Conservation (phyloP, 2,888 invertebrate genomes). For the Trachelus stipa region DNA sequence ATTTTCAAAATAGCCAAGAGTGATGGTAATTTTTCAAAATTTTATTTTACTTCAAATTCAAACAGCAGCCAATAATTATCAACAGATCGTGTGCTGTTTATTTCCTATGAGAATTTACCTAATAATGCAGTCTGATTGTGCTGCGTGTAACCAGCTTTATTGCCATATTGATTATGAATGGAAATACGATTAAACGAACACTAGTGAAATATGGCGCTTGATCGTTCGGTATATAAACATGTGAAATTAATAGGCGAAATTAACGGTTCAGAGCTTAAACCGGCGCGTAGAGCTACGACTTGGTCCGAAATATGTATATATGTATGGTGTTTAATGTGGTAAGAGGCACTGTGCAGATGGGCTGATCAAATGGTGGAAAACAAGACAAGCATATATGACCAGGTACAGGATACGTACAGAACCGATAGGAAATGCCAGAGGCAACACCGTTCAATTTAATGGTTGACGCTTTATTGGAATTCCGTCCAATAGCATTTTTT, state of each 20-base stretch:
- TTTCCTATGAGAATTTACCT: too few species aligned
- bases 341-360: too few species aligned
- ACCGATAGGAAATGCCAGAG: conserved; percentile 3
- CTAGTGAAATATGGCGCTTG: conserved; percentile 57
- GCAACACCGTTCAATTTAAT: conserved; percentile 45
- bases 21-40: too few species aligned
- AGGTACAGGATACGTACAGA: conserved; percentile 9
- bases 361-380: background rate
- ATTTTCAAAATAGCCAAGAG: too few species aligned
- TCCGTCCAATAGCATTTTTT: conserved; percentile 52
- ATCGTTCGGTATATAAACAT: conserved; percentile 56
- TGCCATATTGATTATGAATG: conserved; percentile 50
- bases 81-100: too few species aligned
- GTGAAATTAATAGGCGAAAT: conserved; percentile 46
- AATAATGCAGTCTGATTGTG: too few species aligned
- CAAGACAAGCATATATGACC: conserved; percentile 22
- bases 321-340: too few species aligned
- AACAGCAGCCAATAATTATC: too few species aligned
- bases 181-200: conserved; percentile 46
- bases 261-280: conserved; percentile 1
- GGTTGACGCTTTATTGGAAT: conserved; percentile 53
- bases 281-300: too few species aligned
- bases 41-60: too few species aligned
- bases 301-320: too few species aligned
- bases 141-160: conserved; percentile 20